phyloP scores from a whole-genome alignment of 2,888 invertebrate species.

The Anthophora plumipes region DNA sequence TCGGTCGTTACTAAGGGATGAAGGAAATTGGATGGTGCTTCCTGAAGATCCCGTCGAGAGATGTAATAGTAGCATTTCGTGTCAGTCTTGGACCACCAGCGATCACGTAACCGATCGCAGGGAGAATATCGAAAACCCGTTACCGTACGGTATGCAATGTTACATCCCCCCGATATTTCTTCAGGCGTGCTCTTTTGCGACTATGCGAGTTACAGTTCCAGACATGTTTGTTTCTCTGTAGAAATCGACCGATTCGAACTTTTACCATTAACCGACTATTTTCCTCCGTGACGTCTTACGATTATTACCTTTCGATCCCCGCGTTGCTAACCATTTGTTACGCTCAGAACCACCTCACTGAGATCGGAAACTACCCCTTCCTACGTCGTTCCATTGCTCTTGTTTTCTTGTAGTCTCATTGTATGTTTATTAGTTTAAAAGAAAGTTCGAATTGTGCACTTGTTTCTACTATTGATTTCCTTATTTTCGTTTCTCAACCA shows the following conservation, averaged over 20 bases:
- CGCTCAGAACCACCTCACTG: neutral
- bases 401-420: neutral
- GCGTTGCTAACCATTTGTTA: slow-evolving; percentile 42
- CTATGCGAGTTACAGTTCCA: slow-evolving; percentile 6
- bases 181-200: neutral
- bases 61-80: slow-evolving; percentile 52
- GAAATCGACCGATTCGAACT: slow-evolving; percentile 52
- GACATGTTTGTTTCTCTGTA: slow-evolving; percentile 43
- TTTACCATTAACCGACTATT: slow-evolving; percentile 63
- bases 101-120: slow-evolving; percentile 66
- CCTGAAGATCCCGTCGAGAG: slow-evolving; percentile 27
- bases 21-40: slow-evolving; percentile 44
- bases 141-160: slow-evolving; percentile 53
- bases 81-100: slow-evolving; percentile 64
- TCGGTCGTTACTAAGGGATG: slow-evolving; percentile 44
- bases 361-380: neutral
- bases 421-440: slow-evolving; percentile 14
- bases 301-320: slow-evolving; percentile 54
- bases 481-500: neutral
- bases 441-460: neutral
- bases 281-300: slow-evolving; percentile 44
- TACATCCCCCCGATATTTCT: slow-evolving; percentile 23
- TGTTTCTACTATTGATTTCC: neutral
- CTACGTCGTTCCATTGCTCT: neutral
- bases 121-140: slow-evolving; percentile 69